Percentiles rank a stretch among this genome's conserved stretches.
These are phyloP conservation scores for Stylophora pistillata DNA, from an alignment of 64 coral and sea anemone species.

Conservation along the genomic window DNA sequence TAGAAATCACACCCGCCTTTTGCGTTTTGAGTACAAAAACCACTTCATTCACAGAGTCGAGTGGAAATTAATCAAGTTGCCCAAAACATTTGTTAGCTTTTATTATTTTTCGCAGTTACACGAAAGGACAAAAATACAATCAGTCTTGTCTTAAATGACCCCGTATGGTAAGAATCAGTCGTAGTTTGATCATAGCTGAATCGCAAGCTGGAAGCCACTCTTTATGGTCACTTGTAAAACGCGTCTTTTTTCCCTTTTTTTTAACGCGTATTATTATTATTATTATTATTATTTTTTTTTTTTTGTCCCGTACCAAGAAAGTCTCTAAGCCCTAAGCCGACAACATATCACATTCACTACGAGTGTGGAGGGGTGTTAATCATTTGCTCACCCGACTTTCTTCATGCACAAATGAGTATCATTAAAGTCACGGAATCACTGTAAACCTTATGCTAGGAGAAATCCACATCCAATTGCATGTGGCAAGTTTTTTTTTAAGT, in stretches of 20 bases:
- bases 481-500: not conserved
- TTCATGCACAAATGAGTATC: not conserved
- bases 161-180: not conserved
- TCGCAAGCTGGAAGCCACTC: not conserved
- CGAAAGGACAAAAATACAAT: not conserved
- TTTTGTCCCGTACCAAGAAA: too few species aligned
- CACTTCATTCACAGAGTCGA: not conserved
- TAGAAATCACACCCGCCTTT: not conserved
- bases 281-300: too few species aligned
- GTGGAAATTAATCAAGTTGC: not conserved
- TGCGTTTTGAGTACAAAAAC: not conserved
- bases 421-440: constrained; percentile 16
- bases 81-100: not conserved
- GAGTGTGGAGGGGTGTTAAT: not conserved
- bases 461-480: not conserved
- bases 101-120: not conserved
- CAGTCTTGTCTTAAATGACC: not conserved
- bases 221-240: not conserved
- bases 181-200: not conserved
- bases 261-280: too few species aligned
- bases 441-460: not conserved
- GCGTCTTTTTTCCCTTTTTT: too few species aligned
- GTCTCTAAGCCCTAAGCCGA: too few species aligned
- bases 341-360: not conserved
- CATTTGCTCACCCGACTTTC: constrained; percentile 8